Base-by-base conservation (phyloP, 2,888 invertebrate species). In the Boloria euphrosyne region DNA sequence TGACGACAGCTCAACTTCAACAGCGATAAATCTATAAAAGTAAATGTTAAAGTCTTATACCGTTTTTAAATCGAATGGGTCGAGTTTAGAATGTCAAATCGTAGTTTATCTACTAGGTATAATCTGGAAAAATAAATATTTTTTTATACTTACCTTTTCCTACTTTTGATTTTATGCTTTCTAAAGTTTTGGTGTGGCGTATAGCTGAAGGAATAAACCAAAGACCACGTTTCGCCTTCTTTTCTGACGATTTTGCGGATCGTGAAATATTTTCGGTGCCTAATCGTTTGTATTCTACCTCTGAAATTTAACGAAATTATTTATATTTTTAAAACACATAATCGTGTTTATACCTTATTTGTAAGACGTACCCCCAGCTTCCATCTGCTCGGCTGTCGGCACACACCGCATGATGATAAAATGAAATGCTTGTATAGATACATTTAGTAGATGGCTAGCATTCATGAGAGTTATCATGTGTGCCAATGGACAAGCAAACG, bases 381-480 rank as follows among this genome's bases (percentile, higher is more conserved):
- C 92, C 76, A 90, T 93, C 60, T 92, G 92, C 70, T 91, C 89
- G 13, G 87, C 81, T 38, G 94, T 94, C 18, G 94, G 93, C 71
- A 93, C 93, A 77, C 94, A 94, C 72, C 93, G 83, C 83, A 93
- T 90, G 70, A 93, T 90, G 46, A 87, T 88, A 59, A 91, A 89
- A 67, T 91, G 89, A 46, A 90, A 85, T 7, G 93, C 89, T 73
- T 93, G 90, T 54, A 93, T 86, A 4, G 86, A 81, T 72, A 93
- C 91, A 6, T 92, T 89, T 50, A 93, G 80, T 69, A 94, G 83
- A 70, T 93, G 93, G 64, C 94, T 93, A 0, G 93, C 93, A 74
- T 94, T 94, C 83, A 94, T 89, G 47, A 94, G 79, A 43, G 93
- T 93, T 68, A 94, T 93, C 84, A 94, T 90, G 74, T 94, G 94